Base-by-base conservation (phyloP, 2,888 invertebrate genomes). In the Limenitis camilla region DNA sequence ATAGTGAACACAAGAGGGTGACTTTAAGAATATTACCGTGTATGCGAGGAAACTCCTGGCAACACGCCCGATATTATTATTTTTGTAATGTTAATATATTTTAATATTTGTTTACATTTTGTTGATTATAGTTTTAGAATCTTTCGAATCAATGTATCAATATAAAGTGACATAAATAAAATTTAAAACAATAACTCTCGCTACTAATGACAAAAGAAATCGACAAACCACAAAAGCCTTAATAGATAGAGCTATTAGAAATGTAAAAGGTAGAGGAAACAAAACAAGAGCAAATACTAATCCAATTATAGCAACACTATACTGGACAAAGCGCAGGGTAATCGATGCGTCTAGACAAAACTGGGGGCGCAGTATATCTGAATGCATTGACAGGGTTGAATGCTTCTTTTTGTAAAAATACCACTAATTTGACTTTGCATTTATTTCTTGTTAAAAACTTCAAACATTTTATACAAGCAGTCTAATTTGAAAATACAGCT, bases 301-400 rank as follows among this genome's bases (percentile, higher is more conserved):
- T 52, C 56, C 58, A 58, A 56, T 58, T 56, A 58, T 43, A 50
- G 42, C 49, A 35, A 49, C 49, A 50, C 46, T 52, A 43, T 41
- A 49, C 31, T 49, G 53, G 52, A 54, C 56, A 50, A 38, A 52
- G 51, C 41, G 45, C 38, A 44, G 38, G 50, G 66, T 64, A 83
- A 85, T 86, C 85, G 85, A 86, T 85, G 73, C 71, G 85, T 83
- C 85, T 85, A 85, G 85, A 84, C 85, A 69, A 61, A 64, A 68
- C 63, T 68, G 62, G 67, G 58, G 63, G 55, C 48, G 61, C 67
- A 71, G 67, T 69, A 69, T 68, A 74, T 64, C 67, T 60, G 60
- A 52, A 58, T 57, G 56, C 60, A 62, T 65, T 62, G 64, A 67
- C 19, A 5, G 44, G 29, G 51, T 19, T n/a, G 11, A 33, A 30